These are phyloP conservation scores for Pseudochirops cupreus DNA, from an alignment of 2,797 vertebrate species.

Conservation along the genomic window DNA sequence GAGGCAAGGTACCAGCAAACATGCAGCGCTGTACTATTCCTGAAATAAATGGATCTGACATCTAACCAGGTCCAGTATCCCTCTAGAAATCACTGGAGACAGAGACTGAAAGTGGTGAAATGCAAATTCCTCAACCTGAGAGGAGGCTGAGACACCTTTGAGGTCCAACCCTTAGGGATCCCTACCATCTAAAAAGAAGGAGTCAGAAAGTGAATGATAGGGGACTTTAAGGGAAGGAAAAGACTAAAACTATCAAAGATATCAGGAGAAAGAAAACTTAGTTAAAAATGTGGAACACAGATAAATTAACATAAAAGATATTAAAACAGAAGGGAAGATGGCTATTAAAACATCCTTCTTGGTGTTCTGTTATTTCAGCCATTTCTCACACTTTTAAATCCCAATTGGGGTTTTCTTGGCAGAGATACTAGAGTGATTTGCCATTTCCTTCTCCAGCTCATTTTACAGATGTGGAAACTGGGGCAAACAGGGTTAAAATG, in stretches of 20 bases:
- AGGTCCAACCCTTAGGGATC: background rate
- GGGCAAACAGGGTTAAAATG: background rate
- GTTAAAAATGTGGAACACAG: background rate
- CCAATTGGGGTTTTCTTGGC: background rate
- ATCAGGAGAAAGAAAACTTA: background rate
- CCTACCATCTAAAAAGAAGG: background rate
- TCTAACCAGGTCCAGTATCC: background rate
- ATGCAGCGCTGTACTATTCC: background rate
- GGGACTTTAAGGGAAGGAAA: background rate
- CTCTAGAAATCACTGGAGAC: background rate
- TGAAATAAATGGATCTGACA: background rate
- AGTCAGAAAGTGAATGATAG: background rate
- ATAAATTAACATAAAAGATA: background rate
- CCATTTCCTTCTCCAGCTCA: background rate
- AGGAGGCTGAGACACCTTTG: background rate
- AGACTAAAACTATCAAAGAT: background rate
- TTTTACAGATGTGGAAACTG: background rate
- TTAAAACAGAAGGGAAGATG: background rate
- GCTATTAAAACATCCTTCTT: background rate
- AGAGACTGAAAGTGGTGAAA: background rate
- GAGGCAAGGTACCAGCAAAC: background rate
- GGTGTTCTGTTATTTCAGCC: background rate
- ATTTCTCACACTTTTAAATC: too few relatives aligned
- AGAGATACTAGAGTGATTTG: background rate
- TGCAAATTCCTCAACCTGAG: background rate